phyloP scores from a whole-genome alignment of 1,140 invertebrate genomes.

The Bombus superbus region DNA sequence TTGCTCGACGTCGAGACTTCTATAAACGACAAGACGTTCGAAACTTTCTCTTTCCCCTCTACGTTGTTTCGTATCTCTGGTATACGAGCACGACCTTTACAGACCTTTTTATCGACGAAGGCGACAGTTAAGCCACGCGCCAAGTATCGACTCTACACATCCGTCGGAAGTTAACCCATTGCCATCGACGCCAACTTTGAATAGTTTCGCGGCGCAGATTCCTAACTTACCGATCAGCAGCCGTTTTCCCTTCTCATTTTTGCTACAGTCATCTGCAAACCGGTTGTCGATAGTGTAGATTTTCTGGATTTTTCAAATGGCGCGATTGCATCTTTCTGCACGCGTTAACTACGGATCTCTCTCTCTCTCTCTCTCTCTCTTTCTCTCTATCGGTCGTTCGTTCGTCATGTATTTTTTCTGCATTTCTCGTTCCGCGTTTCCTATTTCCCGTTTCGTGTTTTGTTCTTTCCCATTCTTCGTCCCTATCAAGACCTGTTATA shows the following conservation, averaged over 20 bases:
- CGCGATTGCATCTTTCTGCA: background rate
- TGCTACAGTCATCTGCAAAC: background rate
- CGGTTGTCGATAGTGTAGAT: background rate
- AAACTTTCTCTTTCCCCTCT: conserved; percentile 24
- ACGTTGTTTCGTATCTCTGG: background rate
- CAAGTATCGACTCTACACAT: background rate
- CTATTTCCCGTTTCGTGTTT: background rate
- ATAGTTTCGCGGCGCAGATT: background rate
- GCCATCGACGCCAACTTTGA: background rate
- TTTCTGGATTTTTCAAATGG: background rate
- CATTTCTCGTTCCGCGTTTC: background rate
- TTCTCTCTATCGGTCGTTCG: no score
- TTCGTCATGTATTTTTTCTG: no score
- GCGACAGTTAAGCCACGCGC: no score
- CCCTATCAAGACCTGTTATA: no score
- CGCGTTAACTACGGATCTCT: background rate
- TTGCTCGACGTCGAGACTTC: background rate
- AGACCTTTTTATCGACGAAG: conserved; percentile 17
- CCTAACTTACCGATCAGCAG: conserved; percentile 22
- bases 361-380: no score
- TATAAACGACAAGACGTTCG: background rate
- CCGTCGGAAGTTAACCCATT: conserved; percentile 31
- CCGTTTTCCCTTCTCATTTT: background rate
- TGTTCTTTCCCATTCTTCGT: background rate
- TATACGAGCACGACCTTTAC: background rate